phyloP scores from a whole-genome alignment of 1,140 invertebrate genomes.

The Cepaea nemoralis region DNA sequence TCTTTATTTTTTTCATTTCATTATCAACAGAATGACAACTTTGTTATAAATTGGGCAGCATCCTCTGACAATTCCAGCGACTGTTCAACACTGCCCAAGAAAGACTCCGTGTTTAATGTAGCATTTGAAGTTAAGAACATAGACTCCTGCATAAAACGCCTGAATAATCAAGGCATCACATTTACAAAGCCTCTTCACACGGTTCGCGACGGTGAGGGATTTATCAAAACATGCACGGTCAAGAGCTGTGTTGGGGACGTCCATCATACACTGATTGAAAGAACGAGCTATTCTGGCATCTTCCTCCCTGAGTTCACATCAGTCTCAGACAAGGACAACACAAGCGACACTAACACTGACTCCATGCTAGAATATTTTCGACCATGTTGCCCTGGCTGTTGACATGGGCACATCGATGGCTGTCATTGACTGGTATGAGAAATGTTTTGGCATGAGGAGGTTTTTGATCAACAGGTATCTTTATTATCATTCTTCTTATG shows the following conservation, averaged over 20 bases:
- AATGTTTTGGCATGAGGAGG: slow-evolving; percentile 73
- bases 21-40: slow-evolving; percentile 26
- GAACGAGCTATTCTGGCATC: slow-evolving; percentile 66
- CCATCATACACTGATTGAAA: slow-evolving; percentile 73
- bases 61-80: not conserved
- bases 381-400: slow-evolving; percentile 74
- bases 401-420: slow-evolving; percentile 65
- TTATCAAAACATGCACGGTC: slow-evolving; percentile 70
- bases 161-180: slow-evolving; percentile 55
- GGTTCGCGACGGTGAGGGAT: slow-evolving; percentile 65
- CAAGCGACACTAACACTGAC: not conserved
- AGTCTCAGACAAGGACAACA: not conserved
- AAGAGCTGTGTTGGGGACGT: slow-evolving; percentile 74
- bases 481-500: too few species aligned
- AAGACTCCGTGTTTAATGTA: slow-evolving; percentile 74
- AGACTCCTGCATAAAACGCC: slow-evolving; percentile 53
- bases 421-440: slow-evolving; percentile 73
- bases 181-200: slow-evolving; percentile 60
- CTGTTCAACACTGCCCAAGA: not conserved
- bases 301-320: slow-evolving; percentile 73
- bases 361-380: slow-evolving; percentile 67
- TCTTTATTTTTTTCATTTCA: not conserved
- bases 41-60: slow-evolving; percentile 26
- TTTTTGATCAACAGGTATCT: slow-evolving; percentile 74
- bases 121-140: slow-evolving; percentile 73